Percentiles rank a stretch among this genome's conserved stretches.
phyloP scores from a whole-genome alignment of 1,140 invertebrate genomes.

The Magallana ariakensis region DNA sequence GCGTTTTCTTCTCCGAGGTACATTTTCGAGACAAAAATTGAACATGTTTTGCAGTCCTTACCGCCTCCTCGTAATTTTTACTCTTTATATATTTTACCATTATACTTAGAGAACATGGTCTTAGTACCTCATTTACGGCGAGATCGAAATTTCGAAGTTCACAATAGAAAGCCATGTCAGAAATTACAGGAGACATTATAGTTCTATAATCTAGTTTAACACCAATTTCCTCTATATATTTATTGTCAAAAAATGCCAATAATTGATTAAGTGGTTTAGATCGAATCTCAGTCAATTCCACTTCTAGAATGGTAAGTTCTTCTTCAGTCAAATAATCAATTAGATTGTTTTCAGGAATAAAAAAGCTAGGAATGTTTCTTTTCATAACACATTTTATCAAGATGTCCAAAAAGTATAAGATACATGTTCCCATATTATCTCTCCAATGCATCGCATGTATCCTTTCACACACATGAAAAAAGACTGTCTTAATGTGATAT shows the following conservation, averaged over 20 bases:
- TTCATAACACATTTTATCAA: slow-evolving; percentile 39
- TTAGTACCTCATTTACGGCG: background rate
- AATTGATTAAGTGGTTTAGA: slow-evolving; percentile 40
- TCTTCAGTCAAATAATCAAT: slow-evolving; percentile 47
- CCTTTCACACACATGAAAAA: slow-evolving; percentile 48
- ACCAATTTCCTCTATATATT: background rate
- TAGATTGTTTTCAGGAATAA: slow-evolving; percentile 52
- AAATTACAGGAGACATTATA: background rate
- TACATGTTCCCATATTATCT: slow-evolving; percentile 32
- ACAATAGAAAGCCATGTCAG: background rate
- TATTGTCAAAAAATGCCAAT: slow-evolving; percentile 45
- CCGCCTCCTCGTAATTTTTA: background rate
- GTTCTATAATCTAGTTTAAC: background rate
- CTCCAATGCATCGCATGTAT: background rate
- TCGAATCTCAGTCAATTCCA: slow-evolving; percentile 26
- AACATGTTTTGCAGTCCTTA: background rate
- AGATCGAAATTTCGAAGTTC: background rate
- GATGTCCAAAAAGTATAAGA: slow-evolving; percentile 47
- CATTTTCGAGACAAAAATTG: background rate
- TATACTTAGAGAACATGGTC: background rate
- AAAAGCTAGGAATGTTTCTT: slow-evolving; percentile 45
- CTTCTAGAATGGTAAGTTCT: background rate
- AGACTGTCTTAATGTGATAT: slow-evolving; percentile 45
- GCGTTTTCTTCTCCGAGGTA: background rate
- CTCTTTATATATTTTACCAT: background rate